phyloP scores from a whole-genome alignment of 2,888 invertebrate species.

The Drosophila kanekoi region DNA sequence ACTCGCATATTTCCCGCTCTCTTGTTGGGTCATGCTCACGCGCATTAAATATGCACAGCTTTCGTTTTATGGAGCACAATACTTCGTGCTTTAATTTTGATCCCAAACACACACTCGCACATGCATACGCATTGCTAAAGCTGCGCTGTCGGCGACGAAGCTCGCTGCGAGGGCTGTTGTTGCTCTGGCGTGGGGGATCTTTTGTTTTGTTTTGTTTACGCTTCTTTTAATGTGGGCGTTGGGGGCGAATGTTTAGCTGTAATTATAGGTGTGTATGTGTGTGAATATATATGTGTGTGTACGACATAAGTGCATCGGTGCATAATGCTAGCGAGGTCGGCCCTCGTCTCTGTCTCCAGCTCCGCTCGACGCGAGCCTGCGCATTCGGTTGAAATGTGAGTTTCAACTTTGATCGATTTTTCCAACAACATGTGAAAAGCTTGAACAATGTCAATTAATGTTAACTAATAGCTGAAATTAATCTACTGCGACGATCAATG shows the following conservation, averaged over 20 bases:
- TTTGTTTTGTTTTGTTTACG: slow-evolving; percentile 52
- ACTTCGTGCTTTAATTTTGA: slow-evolving; percentile 51
- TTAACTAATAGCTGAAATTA: slow-evolving; percentile 42
- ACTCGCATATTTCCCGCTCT: slow-evolving; percentile 15
- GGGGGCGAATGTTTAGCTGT: slow-evolving; percentile 41
- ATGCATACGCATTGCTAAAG: slow-evolving; percentile 8
- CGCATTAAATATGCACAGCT: slow-evolving; percentile 57
- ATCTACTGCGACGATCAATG: slow-evolving; percentile 50
- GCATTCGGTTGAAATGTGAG: slow-evolving; percentile 36
- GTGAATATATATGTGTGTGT: slow-evolving; percentile 5
- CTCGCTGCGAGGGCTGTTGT: neutral
- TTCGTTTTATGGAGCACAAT: slow-evolving; percentile 52
- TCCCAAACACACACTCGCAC: slow-evolving; percentile 44
- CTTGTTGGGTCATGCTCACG: slow-evolving; percentile 55
- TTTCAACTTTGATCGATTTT: slow-evolving; percentile 68
- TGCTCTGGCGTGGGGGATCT: slow-evolving; percentile 58
- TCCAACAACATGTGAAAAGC: slow-evolving; percentile 30
- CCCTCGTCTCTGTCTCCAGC: slow-evolving; percentile 7
- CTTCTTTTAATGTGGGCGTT: slow-evolving; percentile 43
- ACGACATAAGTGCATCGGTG: slow-evolving; percentile 13
- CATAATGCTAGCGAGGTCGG: slow-evolving; percentile 41
- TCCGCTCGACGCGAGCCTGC: slow-evolving; percentile 36
- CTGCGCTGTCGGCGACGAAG: slow-evolving; percentile 22
- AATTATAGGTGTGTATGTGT: slow-evolving; percentile 26
- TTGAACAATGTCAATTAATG: slow-evolving; percentile 32